Evolutionary conservation across 2,888 invertebrate genomes (phyloP), one percentile per base, ranked within the genome.

Genomic region (Acronicta leporina): DNA sequence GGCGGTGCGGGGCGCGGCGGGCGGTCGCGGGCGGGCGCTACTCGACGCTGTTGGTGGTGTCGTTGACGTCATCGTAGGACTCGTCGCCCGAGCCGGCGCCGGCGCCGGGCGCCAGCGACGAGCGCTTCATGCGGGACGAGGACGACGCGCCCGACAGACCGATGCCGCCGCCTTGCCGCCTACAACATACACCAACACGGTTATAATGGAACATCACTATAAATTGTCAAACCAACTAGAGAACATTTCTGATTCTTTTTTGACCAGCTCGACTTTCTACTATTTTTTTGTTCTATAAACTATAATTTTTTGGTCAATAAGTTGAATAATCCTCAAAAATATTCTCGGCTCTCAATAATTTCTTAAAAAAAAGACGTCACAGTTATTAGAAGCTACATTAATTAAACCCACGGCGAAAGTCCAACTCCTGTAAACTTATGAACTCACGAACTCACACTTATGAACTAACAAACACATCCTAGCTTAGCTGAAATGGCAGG

Each of bases 1-100:
- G 30, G 30, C 30, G 30, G 27, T 4, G 27, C 27, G 33, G 10
- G 33, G 33, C 11, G 33, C 20, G 20, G 7, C n/a, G 27, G 9
- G 30, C 20, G 20, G 20, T 2, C 20, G 38, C n/a, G 9, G 25
- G 44, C 20, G 46, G 6, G 33, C 42, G 66, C 82, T 86, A 94
- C 82, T 97, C 97, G 81, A 97, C 96, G 82, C 96, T 97, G 88
- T 97, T 97, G 89, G 96, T 95, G 80, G 96, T 96, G 85, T 97
- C 97, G 88, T 97, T 94, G 85, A 89, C 96, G 90, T 97, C 96
- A 75, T 96, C 96, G 85, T 96, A 95, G 63, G 96, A 96, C 89
- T 97, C 97, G 88, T 97, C 97, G 9, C 97, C 97, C 45, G 96
- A 96, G 73, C 96, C 96, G 72, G 90, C 95, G 73, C 96, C 96